These are phyloP conservation scores for Sciurus vulgaris DNA, from an alignment of 2,797 vertebrate species.

Conservation along the genomic window DNA sequence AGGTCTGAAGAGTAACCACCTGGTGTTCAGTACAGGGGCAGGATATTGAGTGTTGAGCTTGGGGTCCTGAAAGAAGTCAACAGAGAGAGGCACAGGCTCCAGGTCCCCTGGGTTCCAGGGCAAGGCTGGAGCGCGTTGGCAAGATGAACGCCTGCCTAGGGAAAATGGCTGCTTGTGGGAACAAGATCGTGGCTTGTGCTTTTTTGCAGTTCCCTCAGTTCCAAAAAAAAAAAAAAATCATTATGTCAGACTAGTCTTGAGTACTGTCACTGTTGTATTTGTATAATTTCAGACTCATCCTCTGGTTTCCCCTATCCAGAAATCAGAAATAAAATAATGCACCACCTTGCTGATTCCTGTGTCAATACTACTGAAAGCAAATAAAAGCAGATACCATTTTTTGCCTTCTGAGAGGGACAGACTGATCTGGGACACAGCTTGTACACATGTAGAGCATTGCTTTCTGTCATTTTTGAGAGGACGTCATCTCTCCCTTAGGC, in stretches of 20 bases:
- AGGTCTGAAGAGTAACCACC: neutral
- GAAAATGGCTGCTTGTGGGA: neutral
- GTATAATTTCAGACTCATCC: neutral
- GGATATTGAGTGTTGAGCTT: neutral
- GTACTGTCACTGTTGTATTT: neutral
- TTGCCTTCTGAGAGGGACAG: neutral
- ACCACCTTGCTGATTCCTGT: neutral
- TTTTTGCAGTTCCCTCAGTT: neutral
- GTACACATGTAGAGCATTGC: neutral
- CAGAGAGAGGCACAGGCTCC: neutral
- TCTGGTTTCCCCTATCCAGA: neutral
- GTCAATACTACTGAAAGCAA: slow-evolving; percentile 5
- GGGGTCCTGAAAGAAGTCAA: neutral
- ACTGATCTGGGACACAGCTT: neutral
- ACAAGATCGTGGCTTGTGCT: neutral
- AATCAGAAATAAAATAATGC: no score
- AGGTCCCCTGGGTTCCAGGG: neutral
- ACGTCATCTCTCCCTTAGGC: neutral
- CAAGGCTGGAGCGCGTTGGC: neutral
- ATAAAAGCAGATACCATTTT: neutral
- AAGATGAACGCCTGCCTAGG: neutral
- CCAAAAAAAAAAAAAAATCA: neutral
- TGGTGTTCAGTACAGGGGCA: neutral
- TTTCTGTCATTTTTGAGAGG: neutral
- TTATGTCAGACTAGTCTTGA: neutral